phyloP scores from a whole-genome alignment of 2,113 vertebrate genomes.

The Fukomys damarensis region DNA sequence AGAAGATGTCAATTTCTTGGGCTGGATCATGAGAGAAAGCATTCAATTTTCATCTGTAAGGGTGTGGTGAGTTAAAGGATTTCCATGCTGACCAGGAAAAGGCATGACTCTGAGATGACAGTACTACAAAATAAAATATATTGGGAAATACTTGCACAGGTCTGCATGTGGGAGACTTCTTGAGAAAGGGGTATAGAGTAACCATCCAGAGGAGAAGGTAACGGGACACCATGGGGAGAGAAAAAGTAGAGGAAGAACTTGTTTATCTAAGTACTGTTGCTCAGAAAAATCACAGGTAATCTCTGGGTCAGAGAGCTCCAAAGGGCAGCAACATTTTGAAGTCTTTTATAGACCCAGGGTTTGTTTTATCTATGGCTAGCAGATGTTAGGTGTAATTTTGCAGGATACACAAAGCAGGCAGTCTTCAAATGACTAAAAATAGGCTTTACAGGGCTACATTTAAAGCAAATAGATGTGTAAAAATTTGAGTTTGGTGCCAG shows the following conservation, averaged over 20 bases:
- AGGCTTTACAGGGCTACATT: constrained; percentile 8
- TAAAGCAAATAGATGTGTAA: background rate
- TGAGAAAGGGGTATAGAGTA: background rate
- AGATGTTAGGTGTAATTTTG: constrained; percentile 32
- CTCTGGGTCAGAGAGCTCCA: background rate
- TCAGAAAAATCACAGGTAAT: background rate
- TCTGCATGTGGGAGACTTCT: background rate
- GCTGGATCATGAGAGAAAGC: background rate
- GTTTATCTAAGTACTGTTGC: background rate
- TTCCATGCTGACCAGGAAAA: background rate
- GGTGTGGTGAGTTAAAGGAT: background rate
- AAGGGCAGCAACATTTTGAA: background rate
- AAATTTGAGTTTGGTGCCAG: background rate
- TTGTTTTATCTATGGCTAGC: constrained; percentile 26
- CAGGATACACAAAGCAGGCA: background rate
- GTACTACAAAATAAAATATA: background rate
- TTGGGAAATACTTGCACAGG: background rate
- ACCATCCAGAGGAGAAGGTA: background rate
- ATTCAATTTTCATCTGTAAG: background rate
- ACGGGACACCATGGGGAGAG: background rate
- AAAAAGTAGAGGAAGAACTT: background rate
- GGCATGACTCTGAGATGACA: background rate
- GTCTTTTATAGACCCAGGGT: background rate
- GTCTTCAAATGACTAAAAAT: background rate
- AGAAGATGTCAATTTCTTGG: background rate